Evolutionary conservation across 2,888 invertebrate species (phyloP).

Genomic region (Mayetiola destructor): DNA sequence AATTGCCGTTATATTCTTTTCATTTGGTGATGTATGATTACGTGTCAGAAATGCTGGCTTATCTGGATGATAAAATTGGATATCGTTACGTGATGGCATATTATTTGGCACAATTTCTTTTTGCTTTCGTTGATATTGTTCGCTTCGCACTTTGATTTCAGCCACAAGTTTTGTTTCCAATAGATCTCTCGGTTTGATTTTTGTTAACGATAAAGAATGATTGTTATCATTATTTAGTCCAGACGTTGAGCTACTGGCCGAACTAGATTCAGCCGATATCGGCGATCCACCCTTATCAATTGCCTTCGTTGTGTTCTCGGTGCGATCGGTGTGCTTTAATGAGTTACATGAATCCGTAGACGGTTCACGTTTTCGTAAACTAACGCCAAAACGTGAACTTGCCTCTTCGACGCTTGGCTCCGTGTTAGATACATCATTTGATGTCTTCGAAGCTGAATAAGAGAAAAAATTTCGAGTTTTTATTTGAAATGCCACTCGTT

Average conservation of each 20-base stretch:
- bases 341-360: conserved; percentile 44
- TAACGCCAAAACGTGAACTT: conserved; percentile 55
- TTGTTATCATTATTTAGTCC: conserved; percentile 1
- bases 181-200: conserved; percentile 57
- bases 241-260: conserved; percentile 27
- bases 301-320: no score
- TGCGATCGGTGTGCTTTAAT: no score
- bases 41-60: no score
- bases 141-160: conserved; percentile 67
- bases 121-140: conserved; percentile 44
- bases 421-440: conserved; percentile 43
- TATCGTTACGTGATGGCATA: no score
- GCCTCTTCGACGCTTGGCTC: conserved; percentile 59
- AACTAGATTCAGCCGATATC: no score
- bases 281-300: no score
- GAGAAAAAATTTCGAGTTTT: no score
- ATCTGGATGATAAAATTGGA: no score
- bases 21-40: neutral
- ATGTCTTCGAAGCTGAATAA: conserved; percentile 24
- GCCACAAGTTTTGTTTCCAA: conserved; percentile 64
- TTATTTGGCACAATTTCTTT: conserved; percentile 40
- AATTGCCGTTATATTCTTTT: conserved; percentile 4
- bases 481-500: no score
- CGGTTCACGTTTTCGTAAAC: conserved; percentile 50
- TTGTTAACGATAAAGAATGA: conserved; percentile 25